Conservation (phyloP, 2,797 vertebrate genomes). For the Lagorchestes hirsutus region DNA sequence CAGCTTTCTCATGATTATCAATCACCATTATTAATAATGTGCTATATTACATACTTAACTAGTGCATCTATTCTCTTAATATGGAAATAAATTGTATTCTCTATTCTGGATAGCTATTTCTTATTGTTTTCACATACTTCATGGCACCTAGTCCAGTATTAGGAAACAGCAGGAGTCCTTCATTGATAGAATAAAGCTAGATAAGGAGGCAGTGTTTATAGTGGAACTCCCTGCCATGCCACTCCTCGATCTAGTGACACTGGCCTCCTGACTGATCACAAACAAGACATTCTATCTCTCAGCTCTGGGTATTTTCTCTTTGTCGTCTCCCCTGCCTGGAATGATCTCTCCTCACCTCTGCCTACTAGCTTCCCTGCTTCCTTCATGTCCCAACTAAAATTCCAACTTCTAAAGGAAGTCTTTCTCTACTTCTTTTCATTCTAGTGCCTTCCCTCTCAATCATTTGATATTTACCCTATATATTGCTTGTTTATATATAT, state of each 20-base stretch:
- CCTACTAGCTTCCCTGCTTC: not conserved
- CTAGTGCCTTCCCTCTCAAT: not conserved
- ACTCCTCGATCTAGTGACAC: not conserved
- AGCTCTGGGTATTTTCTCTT: not conserved
- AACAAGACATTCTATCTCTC: not conserved
- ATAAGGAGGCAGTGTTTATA: not conserved
- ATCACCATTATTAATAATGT: not conserved
- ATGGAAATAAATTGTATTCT: not conserved
- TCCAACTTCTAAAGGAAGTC: not conserved
- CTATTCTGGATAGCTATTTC: not conserved
- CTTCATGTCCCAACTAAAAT: not conserved
- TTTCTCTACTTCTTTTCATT: not conserved
- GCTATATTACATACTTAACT: not conserved
- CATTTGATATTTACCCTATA: not conserved
- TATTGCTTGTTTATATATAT: not conserved
- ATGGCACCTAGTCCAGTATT: not conserved
- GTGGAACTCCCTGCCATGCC: not conserved
- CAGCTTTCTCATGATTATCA: not conserved
- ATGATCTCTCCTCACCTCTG: not conserved
- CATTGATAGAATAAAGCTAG: not conserved
- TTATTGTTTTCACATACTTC: not conserved
- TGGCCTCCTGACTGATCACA: not conserved
- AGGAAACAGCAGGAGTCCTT: not conserved
- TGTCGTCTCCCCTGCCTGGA: not conserved
- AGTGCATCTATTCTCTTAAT: not conserved